phyloP scores from a whole-genome alignment of 2,113 vertebrate species.

The Serinus canaria region DNA sequence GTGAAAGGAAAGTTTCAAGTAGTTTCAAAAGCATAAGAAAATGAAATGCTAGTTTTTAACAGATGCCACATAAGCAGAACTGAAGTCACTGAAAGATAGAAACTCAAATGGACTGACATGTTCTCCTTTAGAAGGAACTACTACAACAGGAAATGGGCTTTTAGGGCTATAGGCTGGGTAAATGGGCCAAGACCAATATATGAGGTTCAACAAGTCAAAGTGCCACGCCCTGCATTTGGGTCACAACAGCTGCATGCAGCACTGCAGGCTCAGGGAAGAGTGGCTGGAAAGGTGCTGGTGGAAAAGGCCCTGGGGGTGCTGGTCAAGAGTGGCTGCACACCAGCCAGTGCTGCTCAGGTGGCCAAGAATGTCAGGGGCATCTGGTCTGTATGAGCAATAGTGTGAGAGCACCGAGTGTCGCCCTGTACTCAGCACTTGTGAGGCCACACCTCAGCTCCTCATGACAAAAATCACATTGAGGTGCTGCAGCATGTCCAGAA shows the following conservation, averaged over 20 bases:
- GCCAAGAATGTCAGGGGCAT: background rate
- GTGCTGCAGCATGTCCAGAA: background rate
- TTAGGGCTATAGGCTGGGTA: background rate
- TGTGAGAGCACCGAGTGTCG: background rate
- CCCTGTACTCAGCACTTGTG: background rate
- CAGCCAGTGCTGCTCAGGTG: background rate
- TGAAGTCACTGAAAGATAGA: background rate
- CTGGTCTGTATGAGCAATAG: background rate
- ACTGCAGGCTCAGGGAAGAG: no score
- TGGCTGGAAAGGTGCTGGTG: background rate
- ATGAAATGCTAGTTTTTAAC: background rate
- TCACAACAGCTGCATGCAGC: background rate
- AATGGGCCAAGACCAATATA: background rate
- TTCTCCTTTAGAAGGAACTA: background rate
- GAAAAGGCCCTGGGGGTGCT: background rate
- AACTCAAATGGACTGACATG: background rate
- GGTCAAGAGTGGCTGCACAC: background rate
- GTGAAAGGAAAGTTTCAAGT: background rate
- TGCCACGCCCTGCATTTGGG: background rate
- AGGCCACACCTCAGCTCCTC: background rate
- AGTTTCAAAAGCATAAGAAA: background rate
- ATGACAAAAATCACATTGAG: background rate
- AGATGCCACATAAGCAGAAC: background rate
- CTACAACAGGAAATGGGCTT: background rate
- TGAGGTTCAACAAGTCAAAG: background rate